Conservation (phyloP, 1,140 invertebrate species). For the Laupala kohalensis region DNA sequence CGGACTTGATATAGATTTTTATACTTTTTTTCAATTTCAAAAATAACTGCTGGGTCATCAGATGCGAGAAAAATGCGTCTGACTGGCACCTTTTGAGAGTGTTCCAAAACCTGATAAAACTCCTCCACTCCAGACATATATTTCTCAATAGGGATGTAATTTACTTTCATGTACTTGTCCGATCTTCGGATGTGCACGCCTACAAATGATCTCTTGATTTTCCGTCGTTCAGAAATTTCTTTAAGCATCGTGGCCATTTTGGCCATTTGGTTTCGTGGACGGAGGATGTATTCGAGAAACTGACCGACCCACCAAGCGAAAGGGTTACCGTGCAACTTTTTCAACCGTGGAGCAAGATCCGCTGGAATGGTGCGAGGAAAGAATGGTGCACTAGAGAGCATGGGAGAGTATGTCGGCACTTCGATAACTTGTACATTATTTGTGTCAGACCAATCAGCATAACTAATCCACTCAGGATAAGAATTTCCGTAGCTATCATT, state of each 20-base stretch:
- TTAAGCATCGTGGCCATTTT: too few relatives aligned
- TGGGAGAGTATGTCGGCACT: slow-evolving; percentile 86
- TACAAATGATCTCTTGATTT: too few relatives aligned
- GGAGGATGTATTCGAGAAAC: slow-evolving; percentile 78
- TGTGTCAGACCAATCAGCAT: slow-evolving; percentile 45
- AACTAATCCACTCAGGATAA: too few relatives aligned
- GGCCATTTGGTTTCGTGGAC: too few relatives aligned
- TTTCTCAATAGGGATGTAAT: too few relatives aligned
- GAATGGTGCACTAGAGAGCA: slow-evolving; percentile 75
- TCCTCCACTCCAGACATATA: too few relatives aligned
- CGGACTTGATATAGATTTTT: slow-evolving; percentile 15
- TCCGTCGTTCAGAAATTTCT: too few relatives aligned
- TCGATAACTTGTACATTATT: slow-evolving; percentile 66
- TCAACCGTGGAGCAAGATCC: slow-evolving; percentile 67
- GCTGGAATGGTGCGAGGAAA: slow-evolving; percentile 87
- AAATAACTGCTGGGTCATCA: too few relatives aligned
- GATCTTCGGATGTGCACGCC: too few relatives aligned
- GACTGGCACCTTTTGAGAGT: too few relatives aligned
- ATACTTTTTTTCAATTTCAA: slow-evolving; percentile 29
- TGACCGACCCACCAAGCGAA: slow-evolving; percentile 96
- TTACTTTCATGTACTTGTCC: too few relatives aligned
- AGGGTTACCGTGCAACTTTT: slow-evolving; percentile 84
- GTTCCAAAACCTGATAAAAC: too few relatives aligned
- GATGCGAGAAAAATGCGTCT: slow-evolving; percentile 55
- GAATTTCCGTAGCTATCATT: slow-evolving; percentile 41